phyloP scores from a whole-genome alignment of 2,113 vertebrate species.

The Cavia porcellus region DNA sequence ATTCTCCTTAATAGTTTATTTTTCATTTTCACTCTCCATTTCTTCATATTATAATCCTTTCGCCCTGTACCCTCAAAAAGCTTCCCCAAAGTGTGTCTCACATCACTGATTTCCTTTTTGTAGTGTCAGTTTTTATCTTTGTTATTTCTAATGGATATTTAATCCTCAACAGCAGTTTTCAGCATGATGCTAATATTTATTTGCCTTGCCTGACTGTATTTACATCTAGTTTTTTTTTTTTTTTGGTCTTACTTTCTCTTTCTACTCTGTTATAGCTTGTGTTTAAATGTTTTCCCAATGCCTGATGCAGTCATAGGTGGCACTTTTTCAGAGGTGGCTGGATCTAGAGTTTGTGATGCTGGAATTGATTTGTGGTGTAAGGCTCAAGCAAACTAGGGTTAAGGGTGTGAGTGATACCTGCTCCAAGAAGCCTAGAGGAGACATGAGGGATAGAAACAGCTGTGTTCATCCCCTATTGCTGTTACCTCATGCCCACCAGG shows the following conservation, averaged over 20 bases:
- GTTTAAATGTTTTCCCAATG: background rate
- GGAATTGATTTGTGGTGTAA: background rate
- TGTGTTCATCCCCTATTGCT: background rate
- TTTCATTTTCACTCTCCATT: conserved; percentile 49
- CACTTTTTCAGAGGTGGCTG: background rate
- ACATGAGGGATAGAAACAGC: background rate
- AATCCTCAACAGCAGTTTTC: background rate
- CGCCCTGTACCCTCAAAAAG: background rate
- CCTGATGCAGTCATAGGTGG: background rate
- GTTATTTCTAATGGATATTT: background rate
- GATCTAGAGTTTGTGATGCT: background rate
- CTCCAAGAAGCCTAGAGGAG: background rate
- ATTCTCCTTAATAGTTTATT: conserved; percentile 20
- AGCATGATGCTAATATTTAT: conserved; percentile 31
- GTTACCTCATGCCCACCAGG: background rate
- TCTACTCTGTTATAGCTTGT: background rate
- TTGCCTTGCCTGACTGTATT: conserved; percentile 22
- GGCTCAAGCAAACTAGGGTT: background rate
- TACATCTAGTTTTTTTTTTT: conserved; percentile 53
- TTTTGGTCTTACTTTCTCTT: conserved; percentile 16
- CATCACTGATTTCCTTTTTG: background rate
- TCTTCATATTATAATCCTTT: conserved; percentile 34
- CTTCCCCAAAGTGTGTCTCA: background rate
- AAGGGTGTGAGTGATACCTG: background rate
- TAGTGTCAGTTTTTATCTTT: conserved; percentile 38